A percentile compares a stretch with the other conserved stretches of the same genome.
phyloP scores from a whole-genome alignment of 2,113 vertebrate species.

The Myrmecophaga tridactyla region DNA sequence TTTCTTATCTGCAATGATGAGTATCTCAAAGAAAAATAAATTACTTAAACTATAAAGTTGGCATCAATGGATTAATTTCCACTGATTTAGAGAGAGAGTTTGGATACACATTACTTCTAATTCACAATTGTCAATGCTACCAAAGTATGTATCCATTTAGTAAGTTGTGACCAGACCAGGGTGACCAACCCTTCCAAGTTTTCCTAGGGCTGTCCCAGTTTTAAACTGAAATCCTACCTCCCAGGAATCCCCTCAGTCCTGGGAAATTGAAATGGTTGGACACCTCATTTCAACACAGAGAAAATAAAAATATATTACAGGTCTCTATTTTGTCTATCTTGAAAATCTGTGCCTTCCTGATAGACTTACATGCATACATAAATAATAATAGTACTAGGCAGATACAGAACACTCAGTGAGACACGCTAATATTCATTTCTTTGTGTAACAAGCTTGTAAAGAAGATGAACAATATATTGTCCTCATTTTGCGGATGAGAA shows the following conservation, averaged over 20 bases:
- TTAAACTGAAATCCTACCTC: background rate
- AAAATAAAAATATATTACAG: background rate
- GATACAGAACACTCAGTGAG: background rate
- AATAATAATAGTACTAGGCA: background rate
- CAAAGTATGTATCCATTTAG: background rate
- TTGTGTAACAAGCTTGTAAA: background rate
- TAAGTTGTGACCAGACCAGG: background rate
- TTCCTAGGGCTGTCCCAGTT: background rate
- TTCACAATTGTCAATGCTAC: slow-evolving; percentile 18
- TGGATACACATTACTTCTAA: background rate
- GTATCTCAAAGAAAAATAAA: slow-evolving; percentile 23
- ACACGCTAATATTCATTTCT: background rate
- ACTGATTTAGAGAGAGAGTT: background rate
- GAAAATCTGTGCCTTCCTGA: background rate
- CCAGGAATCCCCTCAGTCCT: background rate
- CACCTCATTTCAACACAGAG: background rate
- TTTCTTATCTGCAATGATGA: background rate
- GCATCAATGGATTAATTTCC: background rate
- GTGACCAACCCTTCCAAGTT: background rate
- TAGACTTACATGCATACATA: background rate
- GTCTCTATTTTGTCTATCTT: background rate
- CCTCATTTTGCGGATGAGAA: background rate
- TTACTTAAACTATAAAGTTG: background rate
- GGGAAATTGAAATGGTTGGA: background rate
- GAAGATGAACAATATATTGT: background rate